Base-by-base conservation (phyloP, 2,113 vertebrate species). In the Spermophilus dauricus region DNA sequence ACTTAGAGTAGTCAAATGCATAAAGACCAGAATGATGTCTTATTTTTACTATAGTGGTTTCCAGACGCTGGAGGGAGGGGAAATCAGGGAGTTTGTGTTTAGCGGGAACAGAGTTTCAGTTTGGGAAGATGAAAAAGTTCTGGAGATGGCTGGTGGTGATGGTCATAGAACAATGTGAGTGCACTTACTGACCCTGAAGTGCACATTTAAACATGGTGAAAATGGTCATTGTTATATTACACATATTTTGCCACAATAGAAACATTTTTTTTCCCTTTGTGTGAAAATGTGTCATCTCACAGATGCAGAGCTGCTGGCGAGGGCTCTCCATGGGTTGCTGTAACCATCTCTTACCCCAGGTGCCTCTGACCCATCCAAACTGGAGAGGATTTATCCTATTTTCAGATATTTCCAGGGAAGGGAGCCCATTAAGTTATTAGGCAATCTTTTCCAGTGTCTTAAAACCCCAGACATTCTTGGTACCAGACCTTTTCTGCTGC, bases 321-420 rank as follows among this genome's bases (percentile, higher is more conserved):
- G 34, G 75, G 88, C 28, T 34, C 93, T 81, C 82, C 6, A 0
- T 48, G 72, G 81, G 72, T 84, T 24, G 5, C 42, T 4, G 37
- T 84, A 89, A 73, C 72, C 72, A 34, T 53, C 61, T 84, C 80
- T 87, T 13, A 85, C 69, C 73, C 87, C n/a, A n/a, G n/a, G n/a
- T n/a, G n/a, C n/a, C n/a, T n/a, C n/a, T n/a, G n/a, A n/a, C n/a
- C n/a, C 37, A 37, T 37, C 37, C 37, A 37, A 37, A 37, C 37
- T 37, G 37, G 37, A 37, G 37, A 37, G 37, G 37, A 37, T 37
- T 37, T 37, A 37, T 37, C 37, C 37, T 37, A 37, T 37, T 37
- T 37, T 37, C 37, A 37, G 37, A 37, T 37, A 37, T 37, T 37
- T 37, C 37, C 37, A 37, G 37, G 37, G 37, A 37, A 37, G 37